These are phyloP conservation scores for Fundulus diaphanus DNA, from an alignment of 2,797 vertebrate species.

Conservation along the genomic window DNA sequence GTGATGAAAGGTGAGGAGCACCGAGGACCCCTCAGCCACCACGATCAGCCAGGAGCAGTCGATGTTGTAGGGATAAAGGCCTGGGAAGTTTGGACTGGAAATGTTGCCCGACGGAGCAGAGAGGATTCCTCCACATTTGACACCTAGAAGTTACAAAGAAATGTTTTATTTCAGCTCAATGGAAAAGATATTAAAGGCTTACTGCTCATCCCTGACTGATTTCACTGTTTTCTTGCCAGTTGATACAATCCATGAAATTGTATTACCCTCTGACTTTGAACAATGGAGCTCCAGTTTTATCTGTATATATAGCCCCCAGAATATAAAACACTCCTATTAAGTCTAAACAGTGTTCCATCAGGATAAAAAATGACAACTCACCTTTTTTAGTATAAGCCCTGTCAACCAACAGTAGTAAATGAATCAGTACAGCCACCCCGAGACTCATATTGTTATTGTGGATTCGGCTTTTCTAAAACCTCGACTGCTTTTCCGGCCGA, in stretches of 20 bases:
- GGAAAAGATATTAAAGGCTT: not conserved
- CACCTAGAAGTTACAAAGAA: slow-evolving; percentile 77
- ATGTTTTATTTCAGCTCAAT: slow-evolving; percentile 25
- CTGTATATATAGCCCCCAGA: slow-evolving; percentile 26
- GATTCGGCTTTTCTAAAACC: slow-evolving; percentile 64
- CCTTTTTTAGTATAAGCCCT: slow-evolving; percentile 85
- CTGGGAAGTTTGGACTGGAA: slow-evolving; percentile 96
- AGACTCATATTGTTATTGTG: slow-evolving; percentile 73
- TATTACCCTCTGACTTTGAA: slow-evolving; percentile 56
- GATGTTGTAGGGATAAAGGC: slow-evolving; percentile 90
- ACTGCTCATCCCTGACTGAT: slow-evolving; percentile 19
- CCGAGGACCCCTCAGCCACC: slow-evolving; percentile 92
- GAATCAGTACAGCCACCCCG: slow-evolving; percentile 74
- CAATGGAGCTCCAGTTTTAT: slow-evolving; percentile 28
- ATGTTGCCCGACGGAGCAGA: slow-evolving; percentile 91
- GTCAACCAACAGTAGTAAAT: slow-evolving; percentile 77
- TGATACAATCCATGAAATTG: slow-evolving; percentile 31
- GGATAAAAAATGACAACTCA: slow-evolving; percentile 79
- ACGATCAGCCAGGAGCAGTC: slow-evolving; percentile 96
- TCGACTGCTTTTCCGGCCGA: slow-evolving; percentile 51
- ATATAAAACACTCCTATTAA: slow-evolving; percentile 54
- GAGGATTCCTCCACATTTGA: slow-evolving; percentile 98
- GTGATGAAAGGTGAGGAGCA: slow-evolving; percentile 92
- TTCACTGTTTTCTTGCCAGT: slow-evolving; percentile 9
- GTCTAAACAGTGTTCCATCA: slow-evolving; percentile 44